Percentiles rank a stretch among this genome's conserved stretches.
phyloP scores from a whole-genome alignment of 1,140 invertebrate species.

The Thereuonema tuberculata region DNA sequence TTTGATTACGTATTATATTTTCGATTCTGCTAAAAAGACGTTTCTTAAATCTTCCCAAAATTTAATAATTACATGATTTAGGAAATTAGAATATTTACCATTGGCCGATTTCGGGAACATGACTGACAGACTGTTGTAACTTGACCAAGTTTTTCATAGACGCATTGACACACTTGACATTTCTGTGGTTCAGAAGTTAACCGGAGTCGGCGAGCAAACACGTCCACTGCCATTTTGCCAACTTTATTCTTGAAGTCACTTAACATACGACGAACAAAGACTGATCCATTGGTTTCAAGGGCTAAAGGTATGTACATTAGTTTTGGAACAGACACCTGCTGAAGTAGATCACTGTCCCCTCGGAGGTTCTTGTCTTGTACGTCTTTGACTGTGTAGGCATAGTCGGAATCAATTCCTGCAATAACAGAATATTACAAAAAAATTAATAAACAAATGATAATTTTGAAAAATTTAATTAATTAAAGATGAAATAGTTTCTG shows the following conservation, averaged over 20 bases:
- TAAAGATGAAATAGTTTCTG: constrained; percentile 1
- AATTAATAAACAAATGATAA: too few species aligned
- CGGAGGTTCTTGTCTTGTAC: constrained; percentile 21
- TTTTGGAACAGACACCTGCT: constrained; percentile 32
- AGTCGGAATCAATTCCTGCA: constrained; percentile 32
- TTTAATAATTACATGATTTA: too few species aligned
- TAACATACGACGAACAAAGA: constrained; percentile 24
- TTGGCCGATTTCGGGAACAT: too few species aligned
- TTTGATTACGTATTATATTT: too few species aligned
- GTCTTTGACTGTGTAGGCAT: constrained; percentile 30
- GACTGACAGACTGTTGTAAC: not conserved
- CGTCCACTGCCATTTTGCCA: not conserved
- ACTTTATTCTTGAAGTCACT: not conserved
- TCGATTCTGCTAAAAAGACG: too few species aligned
- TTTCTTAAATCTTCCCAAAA: too few species aligned
- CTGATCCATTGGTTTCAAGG: constrained; percentile 35
- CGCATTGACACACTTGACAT: not conserved
- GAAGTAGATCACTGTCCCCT: constrained; percentile 26
- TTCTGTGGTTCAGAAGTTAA: not conserved
- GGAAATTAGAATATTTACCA: too few species aligned
- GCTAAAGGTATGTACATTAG: constrained; percentile 37
- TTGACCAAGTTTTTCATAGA: not conserved
- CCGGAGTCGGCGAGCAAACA: not conserved
- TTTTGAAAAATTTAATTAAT: constrained; percentile 9
- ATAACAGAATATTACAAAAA: constrained; percentile 10